Conservation (phyloP, 2,797 vertebrate genomes). For the Meriones psammophilus region DNA sequence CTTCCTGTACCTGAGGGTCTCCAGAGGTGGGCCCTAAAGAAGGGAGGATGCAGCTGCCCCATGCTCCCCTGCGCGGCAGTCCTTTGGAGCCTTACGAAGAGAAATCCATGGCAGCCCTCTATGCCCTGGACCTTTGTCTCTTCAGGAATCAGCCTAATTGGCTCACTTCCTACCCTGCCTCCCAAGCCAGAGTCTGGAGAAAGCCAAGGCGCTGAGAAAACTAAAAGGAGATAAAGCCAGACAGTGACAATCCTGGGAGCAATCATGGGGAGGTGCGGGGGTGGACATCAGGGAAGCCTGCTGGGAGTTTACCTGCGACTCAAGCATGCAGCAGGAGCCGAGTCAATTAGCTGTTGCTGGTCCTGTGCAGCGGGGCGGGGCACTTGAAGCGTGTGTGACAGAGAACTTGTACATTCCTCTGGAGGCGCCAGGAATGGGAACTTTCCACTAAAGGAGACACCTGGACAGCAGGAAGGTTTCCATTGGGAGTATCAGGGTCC, state of each 20-base stretch:
- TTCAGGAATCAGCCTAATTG: neutral
- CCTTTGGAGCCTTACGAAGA: neutral
- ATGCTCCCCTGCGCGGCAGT: neutral
- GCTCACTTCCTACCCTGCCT: no score
- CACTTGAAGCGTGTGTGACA: accelerated
- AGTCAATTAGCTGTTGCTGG: accelerated
- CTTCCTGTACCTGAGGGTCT: neutral
- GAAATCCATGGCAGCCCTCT: neutral
- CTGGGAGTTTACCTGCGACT: neutral
- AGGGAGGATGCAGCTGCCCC: neutral
- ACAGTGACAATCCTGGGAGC: neutral
- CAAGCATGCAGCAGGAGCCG: neutral
- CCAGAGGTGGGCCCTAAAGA: neutral
- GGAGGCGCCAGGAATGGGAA: neutral
- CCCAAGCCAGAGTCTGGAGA: neutral
- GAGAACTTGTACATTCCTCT: neutral
- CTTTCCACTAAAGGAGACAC: neutral
- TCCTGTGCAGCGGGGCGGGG: no score
- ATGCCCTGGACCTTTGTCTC: neutral
- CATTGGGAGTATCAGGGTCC: neutral
- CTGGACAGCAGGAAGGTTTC: neutral
- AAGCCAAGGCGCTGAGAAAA: neutral
- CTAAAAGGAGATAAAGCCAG: neutral
- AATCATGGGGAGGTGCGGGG: neutral
- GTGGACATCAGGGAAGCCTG: neutral